phyloP scores from a whole-genome alignment of 2,113 vertebrate genomes.

The Gobio gobio region DNA sequence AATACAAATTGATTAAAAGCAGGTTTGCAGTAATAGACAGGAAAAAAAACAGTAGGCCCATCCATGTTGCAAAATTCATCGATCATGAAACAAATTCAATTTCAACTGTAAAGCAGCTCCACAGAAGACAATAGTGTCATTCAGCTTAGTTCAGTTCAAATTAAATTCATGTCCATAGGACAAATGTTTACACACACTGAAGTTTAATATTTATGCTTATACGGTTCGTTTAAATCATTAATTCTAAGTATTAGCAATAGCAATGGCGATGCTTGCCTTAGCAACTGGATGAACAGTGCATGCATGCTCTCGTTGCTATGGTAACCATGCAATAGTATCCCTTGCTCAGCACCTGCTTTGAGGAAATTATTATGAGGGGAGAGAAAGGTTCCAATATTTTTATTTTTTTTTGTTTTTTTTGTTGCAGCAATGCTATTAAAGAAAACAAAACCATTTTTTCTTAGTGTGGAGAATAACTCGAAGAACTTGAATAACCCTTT shows the following conservation, averaged over 20 bases:
- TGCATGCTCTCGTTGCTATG: slow-evolving; percentile 22
- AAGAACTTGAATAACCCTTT: not conserved
- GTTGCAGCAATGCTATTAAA: no score
- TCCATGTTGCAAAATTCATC: not conserved
- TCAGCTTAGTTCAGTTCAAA: not conserved
- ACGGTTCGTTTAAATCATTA: not conserved
- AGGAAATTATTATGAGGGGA: not conserved
- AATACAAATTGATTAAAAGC: not conserved
- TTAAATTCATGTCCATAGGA: not conserved
- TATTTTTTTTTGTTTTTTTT: no score
- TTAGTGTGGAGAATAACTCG: no score
- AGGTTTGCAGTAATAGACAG: not conserved
- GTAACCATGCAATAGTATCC: slow-evolving; percentile 27
- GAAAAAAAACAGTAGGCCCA: not conserved
- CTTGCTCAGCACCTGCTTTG: slow-evolving; percentile 19
- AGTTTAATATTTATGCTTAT: not conserved
- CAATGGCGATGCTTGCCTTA: not conserved
- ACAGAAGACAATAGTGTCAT: not conserved
- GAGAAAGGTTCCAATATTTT: no score
- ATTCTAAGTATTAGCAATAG: not conserved
- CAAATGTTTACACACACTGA: not conserved
- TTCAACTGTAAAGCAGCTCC: not conserved
- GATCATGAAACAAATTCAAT: not conserved
- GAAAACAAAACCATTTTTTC: not conserved
- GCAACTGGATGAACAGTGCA: not conserved